Evolutionary conservation across 64 coral and sea anemone genomes (phyloP).

Genomic region (Pocillopora damicornis): DNA sequence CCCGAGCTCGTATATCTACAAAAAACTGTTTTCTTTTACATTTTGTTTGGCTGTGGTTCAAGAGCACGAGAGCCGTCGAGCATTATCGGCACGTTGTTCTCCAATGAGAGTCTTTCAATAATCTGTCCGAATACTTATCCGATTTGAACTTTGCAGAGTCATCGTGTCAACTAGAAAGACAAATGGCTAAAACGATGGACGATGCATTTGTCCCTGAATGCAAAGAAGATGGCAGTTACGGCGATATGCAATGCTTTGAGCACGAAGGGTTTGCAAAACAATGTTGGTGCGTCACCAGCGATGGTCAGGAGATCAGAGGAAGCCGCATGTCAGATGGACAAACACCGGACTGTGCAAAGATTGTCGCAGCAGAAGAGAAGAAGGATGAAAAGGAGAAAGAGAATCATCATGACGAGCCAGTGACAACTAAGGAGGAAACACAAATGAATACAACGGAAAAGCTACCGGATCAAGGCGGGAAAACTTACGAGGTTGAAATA

Average conservation of each 20-base stretch:
- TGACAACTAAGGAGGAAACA: neutral
- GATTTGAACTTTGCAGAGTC: conserved; percentile 39
- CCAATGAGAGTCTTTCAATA: too few species aligned
- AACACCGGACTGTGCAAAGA: conserved; percentile 6
- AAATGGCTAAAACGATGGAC: conserved; percentile 67
- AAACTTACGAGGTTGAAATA: conserved; percentile 13
- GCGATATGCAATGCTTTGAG: conserved; percentile 78
- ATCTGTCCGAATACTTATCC: neutral
- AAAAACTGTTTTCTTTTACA: too few species aligned
- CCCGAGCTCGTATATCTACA: too few species aligned
- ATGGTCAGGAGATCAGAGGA: conserved; percentile 82
- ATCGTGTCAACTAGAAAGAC: conserved; percentile 66
- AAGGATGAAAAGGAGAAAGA: neutral
- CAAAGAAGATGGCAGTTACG: conserved; percentile 63
- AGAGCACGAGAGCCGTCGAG: too few species aligned
- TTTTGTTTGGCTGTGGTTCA: too few species aligned
- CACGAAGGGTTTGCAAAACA: conserved; percentile 55
- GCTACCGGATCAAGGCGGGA: neutral
- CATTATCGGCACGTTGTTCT: too few species aligned
- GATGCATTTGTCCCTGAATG: conserved; percentile 90
- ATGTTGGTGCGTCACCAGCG: conserved; percentile 90
- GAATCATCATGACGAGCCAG: neutral
- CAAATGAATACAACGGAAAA: neutral
- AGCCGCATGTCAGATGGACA: conserved; percentile 48
- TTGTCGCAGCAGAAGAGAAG: conserved; percentile 4